Evolutionary conservation across 2,113 vertebrate genomes (phyloP), one percentile per base, ranked within the genome.

Genomic region (Cisticola juncidis): DNA sequence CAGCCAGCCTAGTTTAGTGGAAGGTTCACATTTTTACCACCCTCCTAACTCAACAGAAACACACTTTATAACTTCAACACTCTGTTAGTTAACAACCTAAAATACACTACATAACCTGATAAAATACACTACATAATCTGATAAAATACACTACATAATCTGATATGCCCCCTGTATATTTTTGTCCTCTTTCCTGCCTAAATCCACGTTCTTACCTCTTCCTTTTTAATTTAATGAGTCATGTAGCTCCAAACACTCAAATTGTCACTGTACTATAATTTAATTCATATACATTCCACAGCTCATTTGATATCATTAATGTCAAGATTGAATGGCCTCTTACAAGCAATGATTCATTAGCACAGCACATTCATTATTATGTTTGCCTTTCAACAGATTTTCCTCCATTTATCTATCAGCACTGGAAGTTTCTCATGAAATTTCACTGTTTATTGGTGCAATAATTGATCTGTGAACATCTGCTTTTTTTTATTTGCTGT

Each of bases 271-370:
- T 21, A 40, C 56, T 92, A 28, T 73, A 70, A 91, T 91, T 92
- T 92, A 91, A 94, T 91, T 96, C 64, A 35, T 73, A 81, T 70
- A 88, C 58, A 88, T 91, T 88, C 60, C 62, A 80, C 94, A 95
- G 79, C 36, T 94, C 89, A 91, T 95, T 96, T 91, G 77, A 62
- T 84, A 73, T 38, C 69, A 83, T 91, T 92, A 94, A 80, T 70
- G 51, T 50, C 68, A 91, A 57, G 66, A 88, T 2, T 88, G 68
- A 94, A 69, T 53, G 51, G 68, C 68, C 29, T 66, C 58, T 92
- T 96, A 53, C 56, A 94, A 70, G 56, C 64, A 66, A 2, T 92
- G 89, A 95, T 91, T 92, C 81, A 96, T 88, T 94, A 92, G 47
- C 83, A 77, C 23, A 62, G 42, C 60, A 35, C 56, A 70, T 81